Evolutionary conservation across 1,140 invertebrate species (phyloP).

Genomic region (Drosophila truncata): DNA sequence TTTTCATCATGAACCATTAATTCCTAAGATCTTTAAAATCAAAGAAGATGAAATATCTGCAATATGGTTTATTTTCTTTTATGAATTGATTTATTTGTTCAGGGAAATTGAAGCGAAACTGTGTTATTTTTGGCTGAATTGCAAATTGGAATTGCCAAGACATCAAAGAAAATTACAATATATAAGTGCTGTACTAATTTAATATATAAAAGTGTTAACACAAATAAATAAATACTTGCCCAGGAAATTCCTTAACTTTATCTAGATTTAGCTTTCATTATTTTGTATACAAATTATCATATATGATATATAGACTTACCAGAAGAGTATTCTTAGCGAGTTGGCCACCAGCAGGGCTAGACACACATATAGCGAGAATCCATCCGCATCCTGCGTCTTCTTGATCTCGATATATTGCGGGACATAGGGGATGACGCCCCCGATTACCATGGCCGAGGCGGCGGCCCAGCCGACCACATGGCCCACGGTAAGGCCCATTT

Average conservation of each 20-base stretch:
- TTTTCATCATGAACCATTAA: background rate
- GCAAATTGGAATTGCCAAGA: background rate
- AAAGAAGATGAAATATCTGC: background rate
- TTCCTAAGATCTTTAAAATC: background rate
- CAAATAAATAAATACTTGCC: background rate
- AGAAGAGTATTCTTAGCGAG: slow-evolving; percentile 98
- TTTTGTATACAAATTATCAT: background rate
- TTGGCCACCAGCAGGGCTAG: slow-evolving; percentile 97
- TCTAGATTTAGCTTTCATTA: too few relatives aligned
- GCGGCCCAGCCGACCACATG: slow-evolving; percentile 89
- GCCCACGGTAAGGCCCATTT: slow-evolving; percentile 88
- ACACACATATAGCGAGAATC: slow-evolving; percentile 98
- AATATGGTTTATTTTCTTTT: background rate
- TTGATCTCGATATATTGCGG: slow-evolving; percentile 98
- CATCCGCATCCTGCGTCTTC: slow-evolving; percentile 95
- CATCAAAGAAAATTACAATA: background rate
- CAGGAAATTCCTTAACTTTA: too few relatives aligned
- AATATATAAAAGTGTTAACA: background rate
- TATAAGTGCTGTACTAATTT: background rate
- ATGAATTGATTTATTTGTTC: slow-evolving; percentile 21
- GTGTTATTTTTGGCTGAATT: background rate
- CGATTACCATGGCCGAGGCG: slow-evolving; percentile 95
- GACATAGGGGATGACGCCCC: slow-evolving; percentile 94
- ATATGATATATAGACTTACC: slow-evolving; percentile 90
- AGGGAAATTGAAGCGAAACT: background rate